Percentiles rank a stretch among this genome's conserved stretches.
These are phyloP conservation scores for Hemiprocne comata DNA, from an alignment of 2,113 vertebrate genomes.

Conservation along the genomic window DNA sequence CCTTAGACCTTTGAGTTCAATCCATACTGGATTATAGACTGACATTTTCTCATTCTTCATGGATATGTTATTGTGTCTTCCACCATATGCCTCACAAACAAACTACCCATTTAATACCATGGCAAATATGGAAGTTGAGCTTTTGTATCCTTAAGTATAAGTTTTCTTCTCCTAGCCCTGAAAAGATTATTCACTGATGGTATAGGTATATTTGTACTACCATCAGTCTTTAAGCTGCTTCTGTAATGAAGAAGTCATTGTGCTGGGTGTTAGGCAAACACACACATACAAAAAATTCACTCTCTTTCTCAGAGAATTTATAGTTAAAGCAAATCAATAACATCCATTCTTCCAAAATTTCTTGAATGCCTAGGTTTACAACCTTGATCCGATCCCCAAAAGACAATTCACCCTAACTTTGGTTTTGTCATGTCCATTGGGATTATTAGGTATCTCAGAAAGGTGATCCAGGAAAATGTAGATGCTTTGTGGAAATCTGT, in stretches of 20 bases:
- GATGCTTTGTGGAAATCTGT: background rate
- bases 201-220: background rate
- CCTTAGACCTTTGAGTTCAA: background rate
- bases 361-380: background rate
- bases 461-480: background rate
- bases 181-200: background rate
- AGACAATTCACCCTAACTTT: fast-evolving
- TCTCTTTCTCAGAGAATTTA: background rate
- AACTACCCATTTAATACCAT: background rate
- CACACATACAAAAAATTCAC: fast-evolving
- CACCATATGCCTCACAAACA: fast-evolving
- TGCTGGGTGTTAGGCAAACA: background rate
- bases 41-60: background rate
- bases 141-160: background rate
- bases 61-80: background rate
- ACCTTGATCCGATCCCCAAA: background rate
- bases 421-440: background rate
- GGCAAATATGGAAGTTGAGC: fast-evolving
- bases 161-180: background rate
- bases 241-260: background rate
- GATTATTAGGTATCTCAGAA: background rate
- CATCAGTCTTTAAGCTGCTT: background rate
- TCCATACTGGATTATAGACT: background rate
- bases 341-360: background rate
- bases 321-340: background rate